A percentile compares a stretch with the other conserved stretches of the same genome.
These are phyloP conservation scores for Cinara cedri DNA, from an alignment of 2,888 invertebrate genomes.

Conservation along the genomic window DNA sequence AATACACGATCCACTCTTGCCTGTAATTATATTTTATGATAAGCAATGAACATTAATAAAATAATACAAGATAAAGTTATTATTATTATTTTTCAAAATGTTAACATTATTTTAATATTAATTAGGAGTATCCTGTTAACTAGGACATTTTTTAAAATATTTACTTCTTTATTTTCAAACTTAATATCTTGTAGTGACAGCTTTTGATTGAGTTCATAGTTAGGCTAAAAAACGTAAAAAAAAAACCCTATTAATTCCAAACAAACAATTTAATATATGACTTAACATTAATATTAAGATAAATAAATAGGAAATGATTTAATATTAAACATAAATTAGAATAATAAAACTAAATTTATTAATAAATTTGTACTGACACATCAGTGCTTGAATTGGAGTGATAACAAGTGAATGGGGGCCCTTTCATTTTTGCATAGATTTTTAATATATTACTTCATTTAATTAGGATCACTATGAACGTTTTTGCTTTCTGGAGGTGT, in stretches of 20 bases:
- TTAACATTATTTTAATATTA: too few species aligned
- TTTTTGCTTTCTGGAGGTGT: too few species aligned
- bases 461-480: too few species aligned
- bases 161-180: constrained; percentile 38
- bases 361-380: background rate
- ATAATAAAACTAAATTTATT: background rate
- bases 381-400: too few species aligned
- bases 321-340: background rate
- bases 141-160: background rate
- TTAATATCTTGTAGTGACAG: constrained; percentile 30
- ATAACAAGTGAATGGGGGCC: too few species aligned
- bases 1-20: constrained; percentile 85
- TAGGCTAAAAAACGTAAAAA: constrained; percentile 13
- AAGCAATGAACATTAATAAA: background rate
- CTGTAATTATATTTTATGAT: constrained; percentile 12
- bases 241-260: background rate
- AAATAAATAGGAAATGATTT: background rate
- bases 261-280: background rate
- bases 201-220: constrained; percentile 23
- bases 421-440: too few species aligned
- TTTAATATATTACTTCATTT: too few species aligned
- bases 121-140: background rate
- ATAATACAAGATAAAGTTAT: background rate
- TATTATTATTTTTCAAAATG: background rate
- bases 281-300: background rate